phyloP scores from a whole-genome alignment of 1,140 invertebrate species.

The Phocides pigmalion region DNA sequence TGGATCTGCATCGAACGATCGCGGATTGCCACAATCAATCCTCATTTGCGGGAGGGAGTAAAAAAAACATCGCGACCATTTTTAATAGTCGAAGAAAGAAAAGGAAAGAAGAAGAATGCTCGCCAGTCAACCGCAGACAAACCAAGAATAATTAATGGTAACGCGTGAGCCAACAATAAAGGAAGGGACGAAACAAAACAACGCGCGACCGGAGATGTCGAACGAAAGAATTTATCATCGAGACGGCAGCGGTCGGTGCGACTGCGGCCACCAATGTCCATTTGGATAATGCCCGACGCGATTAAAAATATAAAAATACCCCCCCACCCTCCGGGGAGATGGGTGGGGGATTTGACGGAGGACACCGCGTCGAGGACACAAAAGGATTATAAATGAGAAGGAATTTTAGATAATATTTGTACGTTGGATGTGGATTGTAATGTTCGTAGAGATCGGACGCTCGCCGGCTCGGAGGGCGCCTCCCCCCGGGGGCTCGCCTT shows the following conservation, averaged over 20 bases:
- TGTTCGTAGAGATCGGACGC: conserved; percentile 71
- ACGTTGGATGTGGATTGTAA: conserved; percentile 82
- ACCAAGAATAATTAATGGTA: conserved; percentile 79
- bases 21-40: conserved; percentile 75
- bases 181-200: conserved; percentile 79
- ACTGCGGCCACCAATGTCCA: conserved; percentile 77
- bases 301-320: conserved; percentile 84
- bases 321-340: conserved; percentile 53
- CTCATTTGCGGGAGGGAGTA: conserved; percentile 64
- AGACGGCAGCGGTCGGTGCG: conserved; percentile 72
- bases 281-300: conserved; percentile 83
- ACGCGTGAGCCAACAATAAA: conserved; percentile 64
- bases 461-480: conserved; percentile 35
- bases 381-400: conserved; percentile 84
- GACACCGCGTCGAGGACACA: conserved; percentile 81
- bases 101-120: conserved; percentile 56
- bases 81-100: conserved; percentile 73
- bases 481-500: conserved; percentile 51
- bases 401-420: conserved; percentile 84
- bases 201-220: conserved; percentile 64
- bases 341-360: conserved; percentile 70
- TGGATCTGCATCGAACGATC: conserved; percentile 70
- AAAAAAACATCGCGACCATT: conserved; percentile 58
- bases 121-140: conserved; percentile 74
- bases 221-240: conserved; percentile 83